phyloP scores from a whole-genome alignment of 2,797 vertebrate genomes.

The Gambelia wislizenii region DNA sequence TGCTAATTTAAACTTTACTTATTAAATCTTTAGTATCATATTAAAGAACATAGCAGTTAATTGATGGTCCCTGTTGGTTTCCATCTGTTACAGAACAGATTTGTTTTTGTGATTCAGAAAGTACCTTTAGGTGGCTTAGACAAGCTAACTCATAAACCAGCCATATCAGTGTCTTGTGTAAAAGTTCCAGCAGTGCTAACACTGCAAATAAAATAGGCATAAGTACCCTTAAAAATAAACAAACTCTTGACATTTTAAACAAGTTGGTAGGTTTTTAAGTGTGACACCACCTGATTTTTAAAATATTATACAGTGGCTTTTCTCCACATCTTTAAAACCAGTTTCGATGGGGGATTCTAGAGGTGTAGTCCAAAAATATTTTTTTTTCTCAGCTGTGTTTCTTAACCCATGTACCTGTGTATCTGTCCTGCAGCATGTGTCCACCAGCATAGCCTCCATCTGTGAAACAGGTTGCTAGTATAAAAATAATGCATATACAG shows the following conservation, averaged over 20 bases:
- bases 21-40: background rate
- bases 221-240: background rate
- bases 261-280: background rate
- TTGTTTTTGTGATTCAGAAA: background rate
- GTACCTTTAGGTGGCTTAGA: background rate
- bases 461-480: background rate
- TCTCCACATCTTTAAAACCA: background rate
- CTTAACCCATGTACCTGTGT: background rate
- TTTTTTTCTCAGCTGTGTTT: background rate
- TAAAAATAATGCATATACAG: background rate
- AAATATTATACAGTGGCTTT: background rate
- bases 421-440: background rate
- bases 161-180: background rate
- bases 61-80: background rate
- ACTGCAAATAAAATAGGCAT: background rate
- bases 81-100: background rate
- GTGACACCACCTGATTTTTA: background rate
- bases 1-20: background rate
- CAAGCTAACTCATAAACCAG: background rate
- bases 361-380: too few species aligned
- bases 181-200: background rate
- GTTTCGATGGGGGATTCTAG: too few species aligned
- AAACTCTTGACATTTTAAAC: background rate
- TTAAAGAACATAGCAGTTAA: conserved; percentile 2
- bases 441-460: background rate